Conservation (phyloP, 2,888 invertebrate genomes). For the Philaethria dido region DNA sequence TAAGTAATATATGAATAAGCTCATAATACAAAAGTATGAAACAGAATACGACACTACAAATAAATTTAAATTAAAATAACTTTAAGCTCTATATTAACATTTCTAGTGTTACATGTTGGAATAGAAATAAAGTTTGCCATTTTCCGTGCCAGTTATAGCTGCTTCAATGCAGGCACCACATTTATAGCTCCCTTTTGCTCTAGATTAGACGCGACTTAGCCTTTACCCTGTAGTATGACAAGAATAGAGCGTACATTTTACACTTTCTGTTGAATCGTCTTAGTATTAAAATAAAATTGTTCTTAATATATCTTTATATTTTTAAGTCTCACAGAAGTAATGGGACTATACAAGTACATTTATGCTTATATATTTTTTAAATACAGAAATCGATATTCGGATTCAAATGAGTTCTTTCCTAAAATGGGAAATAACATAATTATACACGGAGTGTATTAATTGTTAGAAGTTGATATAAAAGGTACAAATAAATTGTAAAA, state of each 20-base stretch:
- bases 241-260: background rate
- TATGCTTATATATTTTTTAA: no score
- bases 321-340: background rate
- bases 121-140: constrained; percentile 17
- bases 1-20: no score
- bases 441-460: no score
- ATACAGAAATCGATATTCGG: no score
- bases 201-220: constrained; percentile 18
- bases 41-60: background rate
- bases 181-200: constrained; percentile 26
- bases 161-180: constrained; percentile 18
- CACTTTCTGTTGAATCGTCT: background rate
- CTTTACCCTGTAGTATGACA: constrained; percentile 7
- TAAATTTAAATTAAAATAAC: background rate
- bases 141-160: constrained; percentile 19
- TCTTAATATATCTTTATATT: no score
- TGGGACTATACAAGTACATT: no score
- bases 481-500: no score
- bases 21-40: background rate
- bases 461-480: no score
- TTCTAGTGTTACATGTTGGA: constrained; percentile 3
- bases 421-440: no score
- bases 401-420: no score
- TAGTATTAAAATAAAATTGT: background rate
- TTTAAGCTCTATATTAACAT: background rate